Evolutionary conservation across 2,113 vertebrate species (phyloP), one percentile per base, ranked within the genome.

Genomic region (Chaetodon auriga): DNA sequence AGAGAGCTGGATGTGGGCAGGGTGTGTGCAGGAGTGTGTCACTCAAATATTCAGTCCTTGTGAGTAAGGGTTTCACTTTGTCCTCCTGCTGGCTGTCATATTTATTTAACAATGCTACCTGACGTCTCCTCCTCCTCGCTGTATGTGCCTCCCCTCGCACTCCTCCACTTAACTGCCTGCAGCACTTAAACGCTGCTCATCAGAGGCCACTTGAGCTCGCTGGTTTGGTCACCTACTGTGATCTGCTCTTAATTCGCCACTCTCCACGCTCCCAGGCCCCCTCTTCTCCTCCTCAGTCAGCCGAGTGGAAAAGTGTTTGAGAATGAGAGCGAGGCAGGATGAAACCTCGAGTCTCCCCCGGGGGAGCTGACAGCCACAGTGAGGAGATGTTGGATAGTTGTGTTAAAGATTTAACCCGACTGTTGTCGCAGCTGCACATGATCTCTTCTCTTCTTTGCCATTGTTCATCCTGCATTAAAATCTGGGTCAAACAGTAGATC

Each of bases 181-280:
- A 91, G 90, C 88, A 89, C 91, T 93, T 92, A 90, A 93, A 84
- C 65, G 23, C 61, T 36, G 18, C 82, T 92, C 92, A 90, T 89
- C 78, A 85, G 88, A 80, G 90, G 89, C 87, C 91, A 87, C 92
- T 94, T 87, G 74, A 85, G 78, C 78, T 66, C 61, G 54, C 82
- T 38, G 83, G 66, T 84, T 86, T 85, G 64, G 73, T 80, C 82
- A 46, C 85, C 83, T 75, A 72, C 91, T 83, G 77, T 57, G 81
- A 92, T 87, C 78, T 89, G 82, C 81, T 87, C 88, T 92, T 91
- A 90, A 93, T 90, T 90, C 38, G 45, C 63, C 78, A 11, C 51
- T 58, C 73, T 79, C 60, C 11, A 21, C 12, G 2, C 75, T 89
- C 80, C 18, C 19, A 9, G 68, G 46, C 83, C 54, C 61, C 70